Conservation (phyloP, 2,113 vertebrate genomes). For the Drymodes brunneopygia region DNA sequence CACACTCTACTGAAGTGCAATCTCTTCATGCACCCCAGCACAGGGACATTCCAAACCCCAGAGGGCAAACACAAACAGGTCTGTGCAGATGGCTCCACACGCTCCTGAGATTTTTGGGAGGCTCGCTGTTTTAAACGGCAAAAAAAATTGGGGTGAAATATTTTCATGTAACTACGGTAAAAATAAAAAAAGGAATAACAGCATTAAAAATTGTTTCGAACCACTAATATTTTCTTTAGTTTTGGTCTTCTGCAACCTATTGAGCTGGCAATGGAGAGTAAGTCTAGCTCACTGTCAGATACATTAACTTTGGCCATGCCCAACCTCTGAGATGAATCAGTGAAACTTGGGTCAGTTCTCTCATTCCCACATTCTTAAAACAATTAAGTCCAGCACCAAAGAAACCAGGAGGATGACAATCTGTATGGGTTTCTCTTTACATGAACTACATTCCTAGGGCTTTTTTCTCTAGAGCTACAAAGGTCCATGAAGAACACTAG, state of each 20-base stretch:
- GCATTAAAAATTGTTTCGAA: neutral
- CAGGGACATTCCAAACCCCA: neutral
- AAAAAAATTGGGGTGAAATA: neutral
- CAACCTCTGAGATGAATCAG: conserved; percentile 5
- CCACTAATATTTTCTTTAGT: conserved; percentile 10
- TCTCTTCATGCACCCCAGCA: neutral
- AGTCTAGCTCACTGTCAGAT: conserved; percentile 38
- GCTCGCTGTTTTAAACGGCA: neutral
- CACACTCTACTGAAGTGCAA: neutral
- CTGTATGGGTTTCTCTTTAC: neutral
- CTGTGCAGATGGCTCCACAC: rapidly evolving
- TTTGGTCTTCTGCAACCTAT: neutral
- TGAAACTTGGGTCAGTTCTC: conserved; percentile 19
- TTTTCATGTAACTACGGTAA: neutral
- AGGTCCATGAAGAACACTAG: neutral
- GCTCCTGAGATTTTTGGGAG: neutral
- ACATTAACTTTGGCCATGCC: conserved; percentile 28
- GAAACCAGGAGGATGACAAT: conserved; percentile 1
- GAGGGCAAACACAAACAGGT: neutral
- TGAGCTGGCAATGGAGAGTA: conserved; percentile 22
- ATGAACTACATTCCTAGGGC: neutral
- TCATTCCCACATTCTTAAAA: conserved; percentile 11
- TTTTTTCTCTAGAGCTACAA: neutral
- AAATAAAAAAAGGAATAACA: neutral
- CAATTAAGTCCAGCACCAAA: neutral